These are phyloP conservation scores for Myodes glareolus DNA, from an alignment of 2,113 vertebrate genomes.

Conservation along the genomic window DNA sequence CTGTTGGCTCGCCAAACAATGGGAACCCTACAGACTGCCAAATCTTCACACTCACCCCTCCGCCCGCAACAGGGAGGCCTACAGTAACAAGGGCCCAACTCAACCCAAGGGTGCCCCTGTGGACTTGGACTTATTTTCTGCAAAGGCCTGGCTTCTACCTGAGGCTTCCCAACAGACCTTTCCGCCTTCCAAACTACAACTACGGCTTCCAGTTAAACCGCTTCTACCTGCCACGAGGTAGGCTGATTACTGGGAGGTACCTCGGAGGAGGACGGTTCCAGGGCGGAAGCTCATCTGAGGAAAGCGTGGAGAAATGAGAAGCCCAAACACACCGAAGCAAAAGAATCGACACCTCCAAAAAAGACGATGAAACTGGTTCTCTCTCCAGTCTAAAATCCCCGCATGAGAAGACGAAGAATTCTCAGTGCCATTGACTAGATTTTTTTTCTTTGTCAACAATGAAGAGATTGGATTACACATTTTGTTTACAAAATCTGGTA, in stretches of 20 bases:
- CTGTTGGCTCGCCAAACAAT: not conserved
- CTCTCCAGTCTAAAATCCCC: not conserved
- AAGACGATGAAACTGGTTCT: not conserved
- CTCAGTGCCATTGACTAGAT: not conserved
- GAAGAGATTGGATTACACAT: not conserved
- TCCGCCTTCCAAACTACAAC: not conserved
- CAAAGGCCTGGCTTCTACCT: conserved; percentile 30
- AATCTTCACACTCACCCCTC: conserved; percentile 75
- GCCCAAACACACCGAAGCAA: not conserved
- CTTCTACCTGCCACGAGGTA: not conserved
- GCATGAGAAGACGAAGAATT: not conserved
- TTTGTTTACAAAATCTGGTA: not conserved
- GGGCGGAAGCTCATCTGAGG: conserved; percentile 79
- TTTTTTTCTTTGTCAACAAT: not conserved
- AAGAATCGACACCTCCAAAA: not conserved
- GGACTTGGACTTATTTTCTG: conserved; percentile 35
- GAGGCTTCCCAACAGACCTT: conserved; percentile 39
- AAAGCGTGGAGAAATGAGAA: conserved; percentile 64
- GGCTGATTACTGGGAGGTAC: not conserved
- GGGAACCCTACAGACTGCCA: conserved; percentile 67
- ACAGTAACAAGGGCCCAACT: not conserved
- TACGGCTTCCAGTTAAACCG: not conserved
- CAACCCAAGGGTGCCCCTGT: conserved; percentile 3
- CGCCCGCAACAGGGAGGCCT: not conserved
- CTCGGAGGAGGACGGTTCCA: not conserved